Base-by-base conservation (phyloP, 2,888 invertebrate species). In the Ditylenchus weischeri region DNA sequence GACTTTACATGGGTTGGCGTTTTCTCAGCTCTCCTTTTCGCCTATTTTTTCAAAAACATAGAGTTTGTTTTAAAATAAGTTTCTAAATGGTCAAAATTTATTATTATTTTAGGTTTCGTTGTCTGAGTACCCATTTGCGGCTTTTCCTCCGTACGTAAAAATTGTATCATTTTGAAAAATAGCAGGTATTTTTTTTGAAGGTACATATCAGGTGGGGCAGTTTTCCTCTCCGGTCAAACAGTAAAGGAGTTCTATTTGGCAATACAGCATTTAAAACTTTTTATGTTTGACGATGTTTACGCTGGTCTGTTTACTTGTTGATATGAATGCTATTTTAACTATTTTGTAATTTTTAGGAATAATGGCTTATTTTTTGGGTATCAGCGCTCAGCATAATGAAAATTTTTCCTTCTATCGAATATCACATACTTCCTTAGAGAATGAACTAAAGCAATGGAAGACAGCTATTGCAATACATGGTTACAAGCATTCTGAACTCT, bases 21-120 rank as follows among this genome's bases (percentile, higher is more conserved):
- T 77, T 79, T 62, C 73, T 78, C 66, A 66, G 78, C 5, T 74
- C 76, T 5, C 81, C 81, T 19, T 80, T 80, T 66, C 70, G 81
- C 29, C 15, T 47, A n/a, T 11, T 36, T 47, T 62, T 62, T 29
- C 19, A 19, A 13, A 62, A 62, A 10, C 48, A 62, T n/a, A 8
- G 62, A 47, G 62, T 62, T 47, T 11, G 59, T 59, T 59, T 13
- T 18, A 6, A 18, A 19, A n/a, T n/a, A n/a, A n/a, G n/a, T 38
- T 11, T 38, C 38, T 38, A 43, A 15, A 13, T 43, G 15, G 15
- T 8, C 43, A 6, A 43, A 43, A 43, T 43, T 43, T 43, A 43
- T 6, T 5, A 21, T 3, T 47, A n/a, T 62, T 72, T 35, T 62
- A 80, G 78, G 73, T 80, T 0, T 75, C 78, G 1, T 64, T 79